phyloP scores from a whole-genome alignment of 2,888 invertebrate species.

The Acronicta alni region DNA sequence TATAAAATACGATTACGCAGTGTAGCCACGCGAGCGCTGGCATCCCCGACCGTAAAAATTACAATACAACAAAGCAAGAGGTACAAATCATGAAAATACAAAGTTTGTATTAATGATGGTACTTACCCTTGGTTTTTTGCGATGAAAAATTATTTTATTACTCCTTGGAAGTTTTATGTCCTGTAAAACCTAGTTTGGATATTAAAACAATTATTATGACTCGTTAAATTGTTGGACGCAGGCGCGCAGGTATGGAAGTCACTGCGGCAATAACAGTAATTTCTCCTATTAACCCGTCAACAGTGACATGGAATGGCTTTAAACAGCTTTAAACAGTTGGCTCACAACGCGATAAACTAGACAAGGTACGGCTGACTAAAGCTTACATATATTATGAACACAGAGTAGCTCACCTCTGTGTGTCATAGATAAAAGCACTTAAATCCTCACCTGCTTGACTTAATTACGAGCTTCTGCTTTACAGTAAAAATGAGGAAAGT shows the following conservation, averaged over 20 bases:
- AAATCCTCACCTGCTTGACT: conserved; percentile 39
- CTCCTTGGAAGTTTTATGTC: conserved; percentile 64
- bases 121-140: conserved; percentile 74
- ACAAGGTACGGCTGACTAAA: conserved; percentile 25
- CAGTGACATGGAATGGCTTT: conserved; percentile 51
- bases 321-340: conserved; percentile 42
- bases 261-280: conserved; percentile 43
- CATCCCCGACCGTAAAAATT: conserved; percentile 82
- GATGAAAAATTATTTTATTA: conserved; percentile 73
- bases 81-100: conserved; percentile 83
- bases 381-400: conserved; percentile 30
- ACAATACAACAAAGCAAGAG: conserved; percentile 82
- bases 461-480: conserved; percentile 29
- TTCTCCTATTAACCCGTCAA: conserved; percentile 50
- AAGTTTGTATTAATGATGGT: conserved; percentile 82
- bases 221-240: conserved; percentile 45
- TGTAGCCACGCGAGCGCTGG: conserved; percentile 80
- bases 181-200: conserved; percentile 64
- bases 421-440: conserved; percentile 39
- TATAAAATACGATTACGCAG: conserved; percentile 86
- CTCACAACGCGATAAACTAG: conserved; percentile 33
- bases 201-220: conserved; percentile 62
- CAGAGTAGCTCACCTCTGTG: conserved; percentile 23
- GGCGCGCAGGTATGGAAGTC: conserved; percentile 30
- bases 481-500: conserved; percentile 50